Percentiles rank a stretch among this genome's conserved stretches.
Conservation (phyloP, 2,888 invertebrate genomes). For the Drosophila ochracea region DNA sequence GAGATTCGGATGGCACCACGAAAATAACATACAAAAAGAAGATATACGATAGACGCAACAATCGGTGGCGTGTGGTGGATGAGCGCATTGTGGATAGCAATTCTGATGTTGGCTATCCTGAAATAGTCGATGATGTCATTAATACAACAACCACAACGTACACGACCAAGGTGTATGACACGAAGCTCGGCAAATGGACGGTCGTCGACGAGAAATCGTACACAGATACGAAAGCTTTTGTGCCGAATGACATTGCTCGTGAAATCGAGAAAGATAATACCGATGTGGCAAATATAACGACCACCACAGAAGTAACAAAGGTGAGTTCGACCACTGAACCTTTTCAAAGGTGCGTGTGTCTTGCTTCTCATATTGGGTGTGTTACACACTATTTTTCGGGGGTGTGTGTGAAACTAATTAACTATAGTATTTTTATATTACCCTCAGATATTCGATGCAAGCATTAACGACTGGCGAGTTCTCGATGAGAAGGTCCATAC, state of each 20-base stretch:
- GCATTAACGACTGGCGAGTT: slow-evolving; percentile 85
- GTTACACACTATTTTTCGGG: slow-evolving; percentile 2
- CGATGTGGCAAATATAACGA: slow-evolving; percentile 85
- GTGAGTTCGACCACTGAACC: slow-evolving; percentile 65
- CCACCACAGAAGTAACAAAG: slow-evolving; percentile 85
- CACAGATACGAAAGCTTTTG: slow-evolving; percentile 84
- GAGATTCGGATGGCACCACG: slow-evolving; percentile 83
- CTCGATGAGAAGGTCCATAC: slow-evolving; percentile 85
- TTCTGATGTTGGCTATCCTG: slow-evolving; percentile 83
- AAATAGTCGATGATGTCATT: slow-evolving; percentile 85
- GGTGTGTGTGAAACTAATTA: slow-evolving; percentile 15
- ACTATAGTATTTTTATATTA: slow-evolving; percentile 1
- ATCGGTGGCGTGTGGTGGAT: slow-evolving; percentile 86
- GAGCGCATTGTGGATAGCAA: slow-evolving; percentile 86
- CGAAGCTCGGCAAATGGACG: slow-evolving; percentile 85
- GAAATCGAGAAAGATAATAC: slow-evolving; percentile 86
- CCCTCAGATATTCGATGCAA: slow-evolving; percentile 84
- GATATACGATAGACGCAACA: slow-evolving; percentile 84
- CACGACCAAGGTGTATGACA: slow-evolving; percentile 85
- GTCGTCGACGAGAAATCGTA: slow-evolving; percentile 85
- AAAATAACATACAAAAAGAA: slow-evolving; percentile 85
- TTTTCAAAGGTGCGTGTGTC: slow-evolving; percentile 14
- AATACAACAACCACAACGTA: slow-evolving; percentile 85
- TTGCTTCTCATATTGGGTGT: neutral
- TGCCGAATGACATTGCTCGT: slow-evolving; percentile 85